Evolutionary conservation across 2,113 vertebrate genomes (phyloP).

Genomic region (Bubo bubo): DNA sequence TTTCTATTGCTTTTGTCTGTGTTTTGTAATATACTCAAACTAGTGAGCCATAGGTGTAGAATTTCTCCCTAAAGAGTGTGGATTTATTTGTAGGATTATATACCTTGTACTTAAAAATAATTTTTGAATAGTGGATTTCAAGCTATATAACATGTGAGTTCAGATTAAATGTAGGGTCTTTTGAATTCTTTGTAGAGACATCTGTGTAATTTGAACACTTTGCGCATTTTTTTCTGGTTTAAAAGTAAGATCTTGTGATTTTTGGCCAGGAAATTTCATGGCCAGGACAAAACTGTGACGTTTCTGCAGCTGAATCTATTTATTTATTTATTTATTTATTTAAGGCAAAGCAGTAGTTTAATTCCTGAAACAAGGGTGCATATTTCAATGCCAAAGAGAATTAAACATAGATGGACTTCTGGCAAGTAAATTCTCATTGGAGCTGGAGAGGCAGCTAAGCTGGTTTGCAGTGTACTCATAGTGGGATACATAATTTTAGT

Average conservation of each 20-base stretch:
- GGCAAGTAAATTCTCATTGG: background rate
- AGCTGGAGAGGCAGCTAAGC: background rate
- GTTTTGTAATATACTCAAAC: background rate
- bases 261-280: background rate
- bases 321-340: background rate
- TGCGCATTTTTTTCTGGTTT: background rate
- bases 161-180: background rate
- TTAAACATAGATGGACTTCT: background rate
- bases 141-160: background rate
- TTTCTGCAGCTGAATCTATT: background rate
- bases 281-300: background rate
- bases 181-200: background rate
- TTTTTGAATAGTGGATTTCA: background rate
- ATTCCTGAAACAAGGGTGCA: background rate
- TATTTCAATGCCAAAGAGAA: background rate
- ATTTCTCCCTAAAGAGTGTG: background rate
- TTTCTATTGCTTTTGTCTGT: background rate
- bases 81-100: background rate
- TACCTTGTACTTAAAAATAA: background rate
- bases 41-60: background rate
- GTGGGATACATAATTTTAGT: background rate
- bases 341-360: background rate
- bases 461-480: background rate
- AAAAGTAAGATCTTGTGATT: background rate
- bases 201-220: background rate